Conservation (phyloP, 2,888 invertebrate species). For the Buathra laborator region DNA sequence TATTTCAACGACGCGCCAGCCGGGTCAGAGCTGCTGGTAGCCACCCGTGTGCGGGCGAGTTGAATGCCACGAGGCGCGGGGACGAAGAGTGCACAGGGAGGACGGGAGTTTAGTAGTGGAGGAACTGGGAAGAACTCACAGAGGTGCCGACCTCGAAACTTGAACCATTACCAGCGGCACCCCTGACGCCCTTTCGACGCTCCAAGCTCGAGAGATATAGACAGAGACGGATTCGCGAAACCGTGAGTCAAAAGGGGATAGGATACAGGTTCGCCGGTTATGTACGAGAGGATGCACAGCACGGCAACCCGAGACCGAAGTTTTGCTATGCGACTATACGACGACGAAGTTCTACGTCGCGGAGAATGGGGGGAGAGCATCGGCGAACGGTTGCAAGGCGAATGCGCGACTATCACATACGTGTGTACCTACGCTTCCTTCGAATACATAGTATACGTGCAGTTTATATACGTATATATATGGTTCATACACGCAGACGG, state of each 20-base stretch:
- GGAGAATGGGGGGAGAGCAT: conserved; percentile 6
- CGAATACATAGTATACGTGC: conserved; percentile 1
- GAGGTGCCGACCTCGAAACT: conserved; percentile 71
- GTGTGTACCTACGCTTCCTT: conserved; percentile 24
- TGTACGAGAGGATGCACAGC: conserved; percentile 45
- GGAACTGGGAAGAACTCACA: conserved; percentile 56
- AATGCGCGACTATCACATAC: conserved; percentile 47
- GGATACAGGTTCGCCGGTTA: conserved; percentile 24
- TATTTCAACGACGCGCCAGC: conserved; percentile 69
- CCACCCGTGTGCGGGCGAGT: conserved; percentile 43
- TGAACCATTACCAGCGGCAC: conserved; percentile 68
- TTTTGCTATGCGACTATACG: conserved; percentile 53
- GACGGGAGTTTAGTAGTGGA: conserved; percentile 6
- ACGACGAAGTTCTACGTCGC: conserved; percentile 38
- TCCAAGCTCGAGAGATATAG: conserved; percentile 28
- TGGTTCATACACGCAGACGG: background rate
- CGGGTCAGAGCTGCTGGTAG: conserved; percentile 53
- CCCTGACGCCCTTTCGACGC: conserved; percentile 50
- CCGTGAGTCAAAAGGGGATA: conserved; percentile 12
- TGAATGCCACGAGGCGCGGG: conserved; percentile 40
- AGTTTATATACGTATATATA: background rate
- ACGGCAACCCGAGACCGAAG: conserved; percentile 35
- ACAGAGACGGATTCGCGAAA: conserved; percentile 40
- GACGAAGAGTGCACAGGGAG: conserved; percentile 26
- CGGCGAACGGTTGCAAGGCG: conserved; percentile 8